phyloP scores from a whole-genome alignment of 1,140 invertebrate species.

The Calycopis cecrops region DNA sequence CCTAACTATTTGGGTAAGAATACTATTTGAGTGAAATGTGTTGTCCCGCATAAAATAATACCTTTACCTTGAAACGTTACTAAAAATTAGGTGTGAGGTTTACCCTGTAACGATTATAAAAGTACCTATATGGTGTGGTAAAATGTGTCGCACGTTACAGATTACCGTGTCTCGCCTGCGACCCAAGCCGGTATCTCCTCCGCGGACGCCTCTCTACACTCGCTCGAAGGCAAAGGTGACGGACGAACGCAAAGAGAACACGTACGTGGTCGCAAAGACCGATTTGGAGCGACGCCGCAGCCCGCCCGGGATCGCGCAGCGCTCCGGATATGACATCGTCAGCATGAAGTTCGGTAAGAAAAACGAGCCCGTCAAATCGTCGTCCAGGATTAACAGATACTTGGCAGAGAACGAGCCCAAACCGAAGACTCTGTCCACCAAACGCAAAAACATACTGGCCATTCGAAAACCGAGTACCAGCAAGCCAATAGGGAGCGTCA shows the following conservation, averaged over 20 bases:
- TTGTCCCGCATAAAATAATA: conserved; percentile 38
- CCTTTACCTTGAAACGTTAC: conserved; percentile 21
- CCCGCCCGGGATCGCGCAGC: conserved; percentile 44
- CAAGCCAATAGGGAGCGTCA: conserved; percentile 42
- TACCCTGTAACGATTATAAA: background rate
- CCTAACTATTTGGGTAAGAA: conserved; percentile 51
- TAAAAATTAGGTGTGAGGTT: conserved; percentile 17
- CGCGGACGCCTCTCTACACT: conserved; percentile 48
- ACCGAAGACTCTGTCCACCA: conserved; percentile 49
- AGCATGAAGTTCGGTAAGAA: conserved; percentile 54
- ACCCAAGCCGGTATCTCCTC: conserved; percentile 54
- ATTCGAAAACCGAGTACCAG: conserved; percentile 57
- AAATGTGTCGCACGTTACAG: conserved; percentile 33
- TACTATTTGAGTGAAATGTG: conserved; percentile 45
- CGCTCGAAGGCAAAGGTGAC: conserved; percentile 56
- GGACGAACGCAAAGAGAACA: conserved; percentile 64
- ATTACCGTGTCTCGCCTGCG: conserved; percentile 58
- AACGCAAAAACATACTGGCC: conserved; percentile 54
- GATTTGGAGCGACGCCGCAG: conserved; percentile 47
- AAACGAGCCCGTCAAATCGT: conserved; percentile 48
- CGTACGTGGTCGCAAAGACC: conserved; percentile 51
- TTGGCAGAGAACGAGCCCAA: conserved; percentile 55
- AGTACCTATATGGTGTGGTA: background rate
- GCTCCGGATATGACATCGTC: conserved; percentile 50
- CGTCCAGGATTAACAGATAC: conserved; percentile 45